phyloP scores from a whole-genome alignment of 2,113 vertebrate genomes.

The Cavia porcellus region DNA sequence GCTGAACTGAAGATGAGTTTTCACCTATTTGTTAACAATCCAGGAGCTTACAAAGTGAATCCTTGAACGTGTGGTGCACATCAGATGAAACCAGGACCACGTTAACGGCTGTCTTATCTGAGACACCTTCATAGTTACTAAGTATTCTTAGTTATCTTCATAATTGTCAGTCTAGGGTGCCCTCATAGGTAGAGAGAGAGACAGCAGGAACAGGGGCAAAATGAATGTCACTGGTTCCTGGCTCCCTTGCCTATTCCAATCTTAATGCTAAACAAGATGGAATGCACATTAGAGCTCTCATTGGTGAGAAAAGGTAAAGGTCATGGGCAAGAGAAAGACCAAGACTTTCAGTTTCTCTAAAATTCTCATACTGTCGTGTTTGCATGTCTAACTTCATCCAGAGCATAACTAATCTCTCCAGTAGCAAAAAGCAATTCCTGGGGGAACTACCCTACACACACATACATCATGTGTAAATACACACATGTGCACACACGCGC shows the following conservation, averaged over 20 bases:
- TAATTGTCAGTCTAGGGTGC: background rate
- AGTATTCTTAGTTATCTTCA: background rate
- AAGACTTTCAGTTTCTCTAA: background rate
- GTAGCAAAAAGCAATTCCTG: background rate
- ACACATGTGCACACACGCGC: no score
- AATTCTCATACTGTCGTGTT: background rate
- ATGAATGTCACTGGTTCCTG: background rate
- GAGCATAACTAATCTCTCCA: background rate
- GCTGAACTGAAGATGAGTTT: background rate
- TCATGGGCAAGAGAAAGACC: background rate
- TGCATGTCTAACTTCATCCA: background rate
- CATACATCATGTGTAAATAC: background rate
- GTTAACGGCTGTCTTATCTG: background rate
- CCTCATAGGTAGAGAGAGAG: background rate
- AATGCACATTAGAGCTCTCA: background rate
- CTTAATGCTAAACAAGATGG: background rate
- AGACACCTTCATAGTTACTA: background rate
- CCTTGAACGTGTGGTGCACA: background rate
- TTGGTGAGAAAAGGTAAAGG: background rate
- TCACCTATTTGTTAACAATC: background rate
- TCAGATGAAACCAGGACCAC: background rate
- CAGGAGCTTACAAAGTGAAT: background rate
- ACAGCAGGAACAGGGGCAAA: background rate
- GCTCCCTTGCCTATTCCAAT: background rate
- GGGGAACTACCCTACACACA: rapidly evolving